Conservation (phyloP, 1,140 invertebrate species). For the Temnothorax nylanderi region DNA sequence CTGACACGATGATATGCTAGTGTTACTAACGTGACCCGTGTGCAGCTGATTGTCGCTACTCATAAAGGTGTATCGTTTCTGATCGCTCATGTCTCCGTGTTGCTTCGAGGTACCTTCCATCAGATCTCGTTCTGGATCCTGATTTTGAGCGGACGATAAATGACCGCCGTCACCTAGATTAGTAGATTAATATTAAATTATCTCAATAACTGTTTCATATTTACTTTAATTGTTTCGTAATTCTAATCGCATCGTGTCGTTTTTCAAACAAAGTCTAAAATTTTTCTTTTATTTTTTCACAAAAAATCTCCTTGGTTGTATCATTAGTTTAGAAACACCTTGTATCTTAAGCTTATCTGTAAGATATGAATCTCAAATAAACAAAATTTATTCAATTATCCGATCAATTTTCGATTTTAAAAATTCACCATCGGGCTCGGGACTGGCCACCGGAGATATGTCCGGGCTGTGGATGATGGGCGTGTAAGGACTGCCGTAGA, state of each 20-base stretch:
- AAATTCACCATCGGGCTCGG: slow-evolving; percentile 83
- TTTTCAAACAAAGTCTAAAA: no score
- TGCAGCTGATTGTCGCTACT: slow-evolving; percentile 82
- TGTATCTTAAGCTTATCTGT: background rate
- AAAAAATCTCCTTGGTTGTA: background rate
- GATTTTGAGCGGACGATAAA: slow-evolving; percentile 82
- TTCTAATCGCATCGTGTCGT: background rate
- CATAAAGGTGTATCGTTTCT: slow-evolving; percentile 84
- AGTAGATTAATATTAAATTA: slow-evolving; percentile 37
- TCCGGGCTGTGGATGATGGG: slow-evolving; percentile 85
- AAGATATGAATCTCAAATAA: background rate
- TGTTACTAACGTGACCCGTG: slow-evolving; percentile 79
- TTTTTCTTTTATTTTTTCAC: background rate
- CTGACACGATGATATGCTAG: slow-evolving; percentile 84
- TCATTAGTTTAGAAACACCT: background rate
- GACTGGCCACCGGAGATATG: slow-evolving; percentile 84
- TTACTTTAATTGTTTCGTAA: background rate
- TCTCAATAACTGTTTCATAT: background rate
- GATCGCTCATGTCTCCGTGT: slow-evolving; percentile 82
- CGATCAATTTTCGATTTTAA: background rate
- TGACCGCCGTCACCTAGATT: slow-evolving; percentile 80
- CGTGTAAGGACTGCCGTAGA: slow-evolving; percentile 85
- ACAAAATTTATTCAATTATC: background rate
- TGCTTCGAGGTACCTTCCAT: slow-evolving; percentile 83
- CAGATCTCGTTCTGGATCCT: slow-evolving; percentile 82